Conservation (phyloP, 2,888 invertebrate species). For the Ectobius pallidus region DNA sequence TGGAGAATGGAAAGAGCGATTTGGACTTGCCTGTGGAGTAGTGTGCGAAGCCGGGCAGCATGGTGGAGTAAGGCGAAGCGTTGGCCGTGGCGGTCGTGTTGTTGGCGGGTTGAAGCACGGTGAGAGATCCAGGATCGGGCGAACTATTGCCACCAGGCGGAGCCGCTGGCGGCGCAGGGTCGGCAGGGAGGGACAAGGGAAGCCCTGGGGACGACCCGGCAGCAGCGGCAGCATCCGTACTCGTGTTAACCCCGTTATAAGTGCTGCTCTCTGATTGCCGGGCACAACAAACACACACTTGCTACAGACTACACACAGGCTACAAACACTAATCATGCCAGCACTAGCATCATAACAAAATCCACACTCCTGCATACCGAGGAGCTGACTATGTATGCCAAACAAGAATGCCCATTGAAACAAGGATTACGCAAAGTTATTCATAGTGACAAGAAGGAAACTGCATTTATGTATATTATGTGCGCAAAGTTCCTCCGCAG, state of each 20-base stretch:
- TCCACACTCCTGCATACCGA: constrained; percentile 10
- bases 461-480: no score
- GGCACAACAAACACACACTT: constrained; percentile 26
- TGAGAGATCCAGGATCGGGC: constrained; percentile 56
- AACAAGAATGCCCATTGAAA: no score
- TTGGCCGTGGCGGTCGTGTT: constrained; percentile 54
- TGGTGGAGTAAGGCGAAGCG: constrained; percentile 64
- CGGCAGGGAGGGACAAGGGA: constrained; percentile 56
- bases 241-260: constrained; percentile 41
- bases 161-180: constrained; percentile 51
- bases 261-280: constrained; percentile 37
- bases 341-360: not conserved
- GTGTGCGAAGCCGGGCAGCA: constrained; percentile 72
- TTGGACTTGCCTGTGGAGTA: constrained; percentile 64
- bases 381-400: no score
- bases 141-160: constrained; percentile 45
- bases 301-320: constrained; percentile 21
- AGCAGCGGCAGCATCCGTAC: constrained; percentile 52
- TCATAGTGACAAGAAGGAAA: no score
- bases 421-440: no score
- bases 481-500: no score
- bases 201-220: constrained; percentile 58
- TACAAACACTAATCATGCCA: constrained; percentile 16
- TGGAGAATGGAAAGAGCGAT: no score
- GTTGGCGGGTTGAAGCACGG: constrained; percentile 65